Evolutionary conservation across 1,140 invertebrate species (phyloP).

Genomic region (Archegozetes longisetosus): DNA sequence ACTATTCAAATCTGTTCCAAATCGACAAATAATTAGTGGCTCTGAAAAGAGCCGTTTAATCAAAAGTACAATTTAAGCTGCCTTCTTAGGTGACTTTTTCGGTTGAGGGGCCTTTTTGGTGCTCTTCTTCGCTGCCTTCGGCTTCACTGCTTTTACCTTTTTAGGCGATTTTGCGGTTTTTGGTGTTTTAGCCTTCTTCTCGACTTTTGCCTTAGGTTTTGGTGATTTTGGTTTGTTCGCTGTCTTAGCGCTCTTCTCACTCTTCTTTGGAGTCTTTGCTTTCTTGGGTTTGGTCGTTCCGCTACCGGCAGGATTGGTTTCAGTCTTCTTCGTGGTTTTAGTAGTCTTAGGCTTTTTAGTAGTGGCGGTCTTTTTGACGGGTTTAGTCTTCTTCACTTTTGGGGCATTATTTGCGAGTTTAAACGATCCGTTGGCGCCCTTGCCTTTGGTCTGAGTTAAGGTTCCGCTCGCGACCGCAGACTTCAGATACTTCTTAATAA

Average conservation of each 20-base stretch:
- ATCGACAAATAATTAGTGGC: conserved; percentile 1
- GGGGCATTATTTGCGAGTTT: too few relatives aligned
- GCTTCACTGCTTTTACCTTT: too few relatives aligned
- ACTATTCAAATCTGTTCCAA: too few relatives aligned
- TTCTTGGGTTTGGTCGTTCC: conserved; percentile 3
- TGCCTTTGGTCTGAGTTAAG: conserved; percentile 22
- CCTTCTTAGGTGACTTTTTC: conserved; percentile 4
- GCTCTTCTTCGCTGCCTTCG: neutral
- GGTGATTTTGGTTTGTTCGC: conserved; percentile 2
- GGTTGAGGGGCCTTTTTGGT: conserved; percentile 3
- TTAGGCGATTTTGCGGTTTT: too few relatives aligned
- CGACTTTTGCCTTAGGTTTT: neutral
- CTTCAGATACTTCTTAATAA: conserved; percentile 25
- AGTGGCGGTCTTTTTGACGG: conserved; percentile 8
- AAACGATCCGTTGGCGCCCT: conserved; percentile 25
- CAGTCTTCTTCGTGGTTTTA: too few relatives aligned
- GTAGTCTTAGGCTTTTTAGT: conserved; percentile 17
- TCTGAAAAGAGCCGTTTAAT: conserved; percentile 15
- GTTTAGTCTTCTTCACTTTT: neutral
- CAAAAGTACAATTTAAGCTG: too few relatives aligned
- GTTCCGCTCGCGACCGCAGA: conserved; percentile 18
- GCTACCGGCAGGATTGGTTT: too few relatives aligned
- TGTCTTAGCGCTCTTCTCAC: too few relatives aligned
- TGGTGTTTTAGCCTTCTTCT: neutral
- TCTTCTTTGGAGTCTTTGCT: too few relatives aligned